Evolutionary conservation across 2,797 vertebrate species (phyloP).

Genomic region (Urophycis tenuis): DNA sequence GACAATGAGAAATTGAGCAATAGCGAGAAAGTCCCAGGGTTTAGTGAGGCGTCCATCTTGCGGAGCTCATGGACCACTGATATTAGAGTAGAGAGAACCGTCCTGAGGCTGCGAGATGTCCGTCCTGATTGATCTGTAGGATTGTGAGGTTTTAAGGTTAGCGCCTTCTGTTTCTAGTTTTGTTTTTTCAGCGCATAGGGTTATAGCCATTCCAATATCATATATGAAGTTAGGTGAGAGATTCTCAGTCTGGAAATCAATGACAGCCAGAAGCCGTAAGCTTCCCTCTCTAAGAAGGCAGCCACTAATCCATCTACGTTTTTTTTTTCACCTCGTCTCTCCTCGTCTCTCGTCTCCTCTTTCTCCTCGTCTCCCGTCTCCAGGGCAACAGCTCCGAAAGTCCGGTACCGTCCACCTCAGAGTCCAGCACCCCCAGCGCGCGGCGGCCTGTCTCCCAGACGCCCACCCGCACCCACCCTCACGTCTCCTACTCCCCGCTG

Average conservation of each 20-base stretch:
- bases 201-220: background rate
- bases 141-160: background rate
- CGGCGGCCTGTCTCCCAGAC: conserved; percentile 84
- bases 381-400: conserved; percentile 96
- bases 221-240: background rate
- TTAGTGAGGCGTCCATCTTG: background rate
- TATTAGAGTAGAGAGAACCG: background rate
- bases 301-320: background rate
- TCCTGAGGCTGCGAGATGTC: no score
- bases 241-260: background rate
- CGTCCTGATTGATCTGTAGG: no score
- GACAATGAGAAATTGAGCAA: background rate
- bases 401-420: conserved; percentile 91
- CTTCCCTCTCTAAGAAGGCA: background rate
- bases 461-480: conserved; percentile 82
- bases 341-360: no score
- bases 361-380: no score
- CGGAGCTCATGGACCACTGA: background rate
- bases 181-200: background rate
- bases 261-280: background rate
- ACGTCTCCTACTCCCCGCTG: conserved; percentile 90
- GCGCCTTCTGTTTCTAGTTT: background rate
- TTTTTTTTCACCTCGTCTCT: no score
- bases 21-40: background rate
- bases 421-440: conserved; percentile 91